Evolutionary conservation across 2,797 vertebrate genomes (phyloP), one percentile per base, ranked within the genome.

Genomic region (Anolis apletophallus): DNA sequence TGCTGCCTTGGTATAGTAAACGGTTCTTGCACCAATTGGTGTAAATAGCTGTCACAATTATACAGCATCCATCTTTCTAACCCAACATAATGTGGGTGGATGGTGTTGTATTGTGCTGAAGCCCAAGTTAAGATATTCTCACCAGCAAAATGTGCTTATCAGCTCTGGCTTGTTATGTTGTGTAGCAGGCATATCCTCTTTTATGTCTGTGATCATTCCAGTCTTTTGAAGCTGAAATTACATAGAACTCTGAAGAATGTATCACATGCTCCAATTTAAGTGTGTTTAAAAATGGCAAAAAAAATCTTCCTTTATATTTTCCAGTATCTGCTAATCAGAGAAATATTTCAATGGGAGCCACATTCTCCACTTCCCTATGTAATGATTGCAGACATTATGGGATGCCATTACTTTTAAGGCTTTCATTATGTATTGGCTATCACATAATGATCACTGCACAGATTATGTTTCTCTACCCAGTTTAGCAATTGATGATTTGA

Each of bases 61-160:
- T 78, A 36, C 57, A 76, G 57, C 29, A 59, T 75, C 34, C 5
- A 75, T 88, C 78, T 9, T 84, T 81, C 55, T 59, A 68, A 12
- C 36, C 57, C 61, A 78, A 14, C 69, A n/a, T 80, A 80, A 85
- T 52, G 87, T 81, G 80, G 50, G n/a, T 86, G 83, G 54, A 29
- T 90, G 88, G 81, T 78, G 17, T 7, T 91, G 75, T 86, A 57
- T 59, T 86, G 83, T 84, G 68, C n/a, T n/a, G 32, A 64, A 90
- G 84, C 73, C 87, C 82, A 0, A 40, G 81, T 74, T 6, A 0
- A 87, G 0, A 0, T 59, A 72, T 84, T 81, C 85, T 36, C 57
- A 46, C 50, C 67, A 74, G 40, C 40, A 57, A 86, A 69, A 6
- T 16, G 23, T 13, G 32, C 36, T 32, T 80, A 50, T 36, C 40